Percentiles rank a stretch among this genome's conserved stretches.
These are phyloP conservation scores for Callocephalon fimbriatum DNA, from an alignment of 2,113 vertebrate genomes.

Conservation along the genomic window DNA sequence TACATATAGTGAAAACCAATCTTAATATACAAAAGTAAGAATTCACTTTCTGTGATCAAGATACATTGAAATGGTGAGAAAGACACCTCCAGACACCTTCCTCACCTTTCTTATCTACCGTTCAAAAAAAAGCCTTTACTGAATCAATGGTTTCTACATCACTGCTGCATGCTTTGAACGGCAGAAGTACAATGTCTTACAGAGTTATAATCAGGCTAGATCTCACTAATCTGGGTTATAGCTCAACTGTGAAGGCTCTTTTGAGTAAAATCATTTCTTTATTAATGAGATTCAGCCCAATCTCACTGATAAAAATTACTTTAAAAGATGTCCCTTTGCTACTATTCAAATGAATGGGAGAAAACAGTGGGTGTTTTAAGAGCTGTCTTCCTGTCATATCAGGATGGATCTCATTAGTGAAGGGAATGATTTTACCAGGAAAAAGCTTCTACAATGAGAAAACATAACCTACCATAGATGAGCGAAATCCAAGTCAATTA, in stretches of 20 bases:
- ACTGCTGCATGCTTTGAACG: background rate
- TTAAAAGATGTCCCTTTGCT: conserved; percentile 81
- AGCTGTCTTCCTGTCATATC: conserved; percentile 79
- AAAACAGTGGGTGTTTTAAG: conserved; percentile 85
- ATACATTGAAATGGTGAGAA: background rate
- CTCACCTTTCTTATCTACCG: background rate
- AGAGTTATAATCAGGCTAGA: conserved; percentile 73
- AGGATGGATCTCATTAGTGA: conserved; percentile 85
- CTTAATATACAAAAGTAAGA: conserved; percentile 15
- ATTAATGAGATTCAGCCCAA: conserved; percentile 82
- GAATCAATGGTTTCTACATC: background rate
- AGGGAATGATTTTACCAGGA: conserved; percentile 76
- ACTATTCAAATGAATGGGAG: conserved; percentile 80
- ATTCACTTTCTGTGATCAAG: background rate
- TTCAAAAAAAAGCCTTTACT: background rate
- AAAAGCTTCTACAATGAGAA: conserved; percentile 80
- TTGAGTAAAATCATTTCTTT: conserved; percentile 80
- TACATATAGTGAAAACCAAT: background rate
- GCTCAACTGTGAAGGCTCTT: conserved; percentile 74
- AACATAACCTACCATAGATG: conserved; percentile 79
- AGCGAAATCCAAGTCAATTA: conserved; percentile 81
- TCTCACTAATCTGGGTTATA: conserved; percentile 77
- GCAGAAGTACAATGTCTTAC: conserved; percentile 49
- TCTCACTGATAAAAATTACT: conserved; percentile 79
- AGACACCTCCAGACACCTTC: background rate